These are phyloP conservation scores for Ptychoptera albimana DNA, from an alignment of 2,888 invertebrate species.

Conservation along the genomic window DNA sequence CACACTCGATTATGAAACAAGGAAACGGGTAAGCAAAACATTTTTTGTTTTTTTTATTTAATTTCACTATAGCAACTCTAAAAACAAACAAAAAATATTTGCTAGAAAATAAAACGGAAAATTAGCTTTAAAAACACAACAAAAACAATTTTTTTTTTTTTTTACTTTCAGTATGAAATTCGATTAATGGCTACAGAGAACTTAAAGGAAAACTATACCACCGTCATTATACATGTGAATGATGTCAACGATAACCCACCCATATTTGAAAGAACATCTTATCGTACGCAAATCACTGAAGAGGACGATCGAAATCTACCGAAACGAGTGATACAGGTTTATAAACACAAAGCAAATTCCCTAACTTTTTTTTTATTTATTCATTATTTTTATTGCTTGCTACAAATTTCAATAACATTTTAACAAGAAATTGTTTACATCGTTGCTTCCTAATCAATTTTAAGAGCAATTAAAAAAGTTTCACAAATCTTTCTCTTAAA, in stretches of 20 bases:
- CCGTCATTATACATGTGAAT: conserved; percentile 91
- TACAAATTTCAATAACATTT: conserved; percentile 1
- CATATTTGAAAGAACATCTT: conserved; percentile 86
- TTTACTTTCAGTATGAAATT: conserved; percentile 62
- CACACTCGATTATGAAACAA: conserved; percentile 90
- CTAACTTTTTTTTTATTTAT: conserved; percentile 2
- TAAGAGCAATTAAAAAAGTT: too few species aligned
- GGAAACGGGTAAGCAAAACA: conserved; percentile 69
- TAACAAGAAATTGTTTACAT: too few species aligned
- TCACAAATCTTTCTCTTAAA: too few species aligned
- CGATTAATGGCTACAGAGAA: conserved; percentile 90
- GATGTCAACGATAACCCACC: conserved; percentile 98
- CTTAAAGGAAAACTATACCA: conserved; percentile 92
- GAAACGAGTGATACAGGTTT: conserved; percentile 81
- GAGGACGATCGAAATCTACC: conserved; percentile 90
- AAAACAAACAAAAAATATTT: too few species aligned
- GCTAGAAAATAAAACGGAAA: too few species aligned
- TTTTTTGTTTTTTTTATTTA: too few species aligned
- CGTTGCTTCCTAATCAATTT: too few species aligned
- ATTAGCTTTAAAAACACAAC: too few species aligned
- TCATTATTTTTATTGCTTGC: conserved; percentile 2
- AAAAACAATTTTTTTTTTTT: too few species aligned
- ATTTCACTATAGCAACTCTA: too few species aligned
- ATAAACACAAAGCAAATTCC: conserved; percentile 6
- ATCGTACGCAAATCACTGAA: conserved; percentile 89